These are phyloP conservation scores for Trissoscelio sp. DNA, from an alignment of 2,888 invertebrate genomes.

Conservation along the genomic window DNA sequence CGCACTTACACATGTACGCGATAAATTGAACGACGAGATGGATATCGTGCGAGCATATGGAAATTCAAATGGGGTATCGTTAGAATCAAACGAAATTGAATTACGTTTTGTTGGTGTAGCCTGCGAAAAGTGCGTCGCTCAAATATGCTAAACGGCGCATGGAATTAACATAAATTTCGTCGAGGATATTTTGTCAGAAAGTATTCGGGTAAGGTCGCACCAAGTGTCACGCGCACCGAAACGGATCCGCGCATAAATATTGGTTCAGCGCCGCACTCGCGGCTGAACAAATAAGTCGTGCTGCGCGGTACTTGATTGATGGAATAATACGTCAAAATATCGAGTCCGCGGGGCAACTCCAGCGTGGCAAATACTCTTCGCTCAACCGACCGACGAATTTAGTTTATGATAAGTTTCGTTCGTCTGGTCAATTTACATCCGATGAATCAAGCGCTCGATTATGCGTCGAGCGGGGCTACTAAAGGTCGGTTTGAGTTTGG, in stretches of 20 bases:
- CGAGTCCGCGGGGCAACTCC: neutral
- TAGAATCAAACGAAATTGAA: slow-evolving; percentile 59
- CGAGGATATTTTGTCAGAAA: slow-evolving; percentile 45
- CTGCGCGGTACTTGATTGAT: slow-evolving; percentile 36
- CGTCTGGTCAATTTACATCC: slow-evolving; percentile 41
- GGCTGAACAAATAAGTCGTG: slow-evolving; percentile 50
- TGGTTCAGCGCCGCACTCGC: slow-evolving; percentile 23
- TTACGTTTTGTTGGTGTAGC: slow-evolving; percentile 45
- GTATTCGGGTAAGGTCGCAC: slow-evolving; percentile 30
- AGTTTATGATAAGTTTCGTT: slow-evolving; percentile 36
- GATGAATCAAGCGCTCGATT: slow-evolving; percentile 27
- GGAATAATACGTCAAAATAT: slow-evolving; percentile 36
- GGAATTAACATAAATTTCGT: slow-evolving; percentile 51
- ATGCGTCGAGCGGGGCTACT: slow-evolving; percentile 1
- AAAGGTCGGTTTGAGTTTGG: slow-evolving; percentile 8
- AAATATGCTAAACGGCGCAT: slow-evolving; percentile 56
- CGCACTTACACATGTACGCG: slow-evolving; percentile 1
- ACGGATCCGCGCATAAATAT: slow-evolving; percentile 35
- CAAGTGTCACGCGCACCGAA: slow-evolving; percentile 7
- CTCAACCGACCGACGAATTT: slow-evolving; percentile 18
- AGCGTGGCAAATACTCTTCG: neutral
- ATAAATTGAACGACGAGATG: slow-evolving; percentile 42
- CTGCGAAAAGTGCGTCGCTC: slow-evolving; percentile 42
- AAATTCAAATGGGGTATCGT: slow-evolving; percentile 46
- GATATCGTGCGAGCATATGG: slow-evolving; percentile 28